A percentile compares a stretch with the other conserved stretches of the same genome.
phyloP scores from a whole-genome alignment of 1,140 invertebrate genomes.

The Stenopsyche tienmushanensis region DNA sequence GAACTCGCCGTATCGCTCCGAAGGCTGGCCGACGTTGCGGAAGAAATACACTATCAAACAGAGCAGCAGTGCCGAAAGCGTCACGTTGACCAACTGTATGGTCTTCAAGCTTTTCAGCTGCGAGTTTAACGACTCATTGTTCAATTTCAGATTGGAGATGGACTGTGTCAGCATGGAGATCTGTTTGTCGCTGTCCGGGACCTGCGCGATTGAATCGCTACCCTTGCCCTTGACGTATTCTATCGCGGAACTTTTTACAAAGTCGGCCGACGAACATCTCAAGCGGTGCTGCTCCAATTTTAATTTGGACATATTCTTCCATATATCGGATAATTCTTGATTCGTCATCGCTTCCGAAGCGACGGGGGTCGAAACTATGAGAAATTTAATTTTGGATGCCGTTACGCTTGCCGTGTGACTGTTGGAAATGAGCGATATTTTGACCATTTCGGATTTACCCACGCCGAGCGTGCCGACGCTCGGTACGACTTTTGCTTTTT shows the following conservation, averaged over 20 bases:
- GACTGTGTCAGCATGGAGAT: not conserved
- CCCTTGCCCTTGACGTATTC: conserved; percentile 39
- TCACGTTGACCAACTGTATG: conserved; percentile 23
- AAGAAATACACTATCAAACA: conserved; percentile 31
- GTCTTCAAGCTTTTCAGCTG: conserved; percentile 34
- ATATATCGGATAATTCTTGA: conserved; percentile 49
- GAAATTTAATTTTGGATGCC: conserved; percentile 50
- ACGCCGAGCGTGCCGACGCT: conserved; percentile 73
- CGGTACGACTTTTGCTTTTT: conserved; percentile 88
- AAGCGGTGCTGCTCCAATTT: conserved; percentile 53
- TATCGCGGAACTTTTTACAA: conserved; percentile 47
- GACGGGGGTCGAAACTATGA: conserved; percentile 52
- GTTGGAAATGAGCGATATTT: conserved; percentile 49
- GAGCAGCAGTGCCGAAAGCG: conserved; percentile 26
- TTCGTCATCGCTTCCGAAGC: conserved; percentile 46
- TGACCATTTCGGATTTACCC: conserved; percentile 54
- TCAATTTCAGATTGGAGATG: not conserved
- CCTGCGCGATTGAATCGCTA: not conserved
- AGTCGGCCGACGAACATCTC: conserved; percentile 48
- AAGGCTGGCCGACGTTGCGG: conserved; percentile 5
- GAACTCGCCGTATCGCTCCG: conserved; percentile 23
- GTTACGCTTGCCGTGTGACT: conserved; percentile 45
- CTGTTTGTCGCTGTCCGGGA: conserved; percentile 1
- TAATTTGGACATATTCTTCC: conserved; percentile 49
- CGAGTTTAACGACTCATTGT: conserved; percentile 14